These are phyloP conservation scores for Coryphaenoides rupestris DNA, from an alignment of 2,113 vertebrate genomes.

Conservation along the genomic window DNA sequence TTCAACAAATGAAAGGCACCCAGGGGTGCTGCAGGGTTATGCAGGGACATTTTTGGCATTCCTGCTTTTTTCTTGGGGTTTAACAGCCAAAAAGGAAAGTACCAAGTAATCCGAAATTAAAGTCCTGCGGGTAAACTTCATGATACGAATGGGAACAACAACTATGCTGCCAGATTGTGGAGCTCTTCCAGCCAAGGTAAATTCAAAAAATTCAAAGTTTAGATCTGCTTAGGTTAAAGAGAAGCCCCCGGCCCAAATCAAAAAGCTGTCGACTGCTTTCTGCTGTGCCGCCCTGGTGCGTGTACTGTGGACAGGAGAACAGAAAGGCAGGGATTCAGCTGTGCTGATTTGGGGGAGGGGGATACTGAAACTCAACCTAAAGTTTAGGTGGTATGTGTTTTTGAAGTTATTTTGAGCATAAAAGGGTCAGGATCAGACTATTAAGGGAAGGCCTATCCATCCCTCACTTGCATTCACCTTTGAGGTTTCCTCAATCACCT, in stretches of 20 bases:
- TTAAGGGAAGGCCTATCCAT: too few species aligned
- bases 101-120: constrained; percentile 10
- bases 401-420: too few species aligned
- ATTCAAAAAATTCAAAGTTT: constrained; percentile 16
- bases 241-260: constrained; percentile 21
- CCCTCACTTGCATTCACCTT: too few species aligned
- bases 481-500: too few species aligned
- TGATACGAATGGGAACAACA: constrained; percentile 14
- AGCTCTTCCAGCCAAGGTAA: constrained; percentile 18
- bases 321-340: constrained; percentile 15
- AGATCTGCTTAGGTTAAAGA: constrained; percentile 11
- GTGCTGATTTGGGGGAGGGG: constrained; percentile 6
- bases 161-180: constrained; percentile 31
- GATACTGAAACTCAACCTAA: too few species aligned
- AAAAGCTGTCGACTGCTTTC: constrained; percentile 29
- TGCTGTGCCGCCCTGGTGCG: neutral
- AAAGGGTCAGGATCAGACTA: too few species aligned
- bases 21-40: constrained; percentile 19
- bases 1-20: constrained; percentile 33
- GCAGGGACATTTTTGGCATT: constrained; percentile 20
- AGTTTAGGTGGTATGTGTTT: too few species aligned
- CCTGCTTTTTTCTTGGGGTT: constrained; percentile 25
- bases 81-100: constrained; percentile 27
- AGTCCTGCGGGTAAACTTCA: constrained; percentile 22
- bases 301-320: too few species aligned